These are phyloP conservation scores for Xanthia icteritia DNA, from an alignment of 2,888 invertebrate genomes.

Conservation along the genomic window DNA sequence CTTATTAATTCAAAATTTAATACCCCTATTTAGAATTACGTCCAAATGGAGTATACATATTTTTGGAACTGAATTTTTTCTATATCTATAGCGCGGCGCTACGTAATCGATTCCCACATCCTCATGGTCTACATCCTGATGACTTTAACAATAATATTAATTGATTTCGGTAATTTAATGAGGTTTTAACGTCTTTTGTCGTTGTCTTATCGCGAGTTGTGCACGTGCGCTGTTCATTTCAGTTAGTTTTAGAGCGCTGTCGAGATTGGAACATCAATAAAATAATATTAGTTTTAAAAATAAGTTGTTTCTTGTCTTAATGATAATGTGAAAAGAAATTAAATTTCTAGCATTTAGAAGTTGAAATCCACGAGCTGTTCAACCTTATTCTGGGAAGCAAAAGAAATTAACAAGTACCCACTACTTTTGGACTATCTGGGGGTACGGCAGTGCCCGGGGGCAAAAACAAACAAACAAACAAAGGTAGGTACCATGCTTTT, in stretches of 20 bases:
- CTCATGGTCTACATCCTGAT: constrained; percentile 8
- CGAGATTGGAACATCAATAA: constrained; percentile 34
- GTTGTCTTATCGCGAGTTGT: constrained; percentile 60
- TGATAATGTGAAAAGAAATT: constrained; percentile 19
- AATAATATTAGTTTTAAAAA: constrained; percentile 13
- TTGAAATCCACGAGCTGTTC: neutral
- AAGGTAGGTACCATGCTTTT: no score
- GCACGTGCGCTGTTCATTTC: constrained; percentile 47
- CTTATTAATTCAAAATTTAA: constrained; percentile 7
- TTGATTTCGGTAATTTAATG: constrained; percentile 28
- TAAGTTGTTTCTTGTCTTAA: neutral
- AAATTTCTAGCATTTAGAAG: constrained; percentile 31
- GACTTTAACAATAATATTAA: constrained; percentile 12
- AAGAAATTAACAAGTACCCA: neutral
- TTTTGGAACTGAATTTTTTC: constrained; percentile 9
- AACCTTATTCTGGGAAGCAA: neutral
- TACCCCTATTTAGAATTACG: neutral
- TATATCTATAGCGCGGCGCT: neutral
- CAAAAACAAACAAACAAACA: no score
- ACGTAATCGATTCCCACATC: constrained; percentile 14
- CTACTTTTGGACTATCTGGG: neutral
- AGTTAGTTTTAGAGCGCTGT: constrained; percentile 57
- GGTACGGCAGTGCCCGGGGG: no score
- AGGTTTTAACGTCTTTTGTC: constrained; percentile 45
- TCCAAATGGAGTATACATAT: neutral